Conservation (phyloP, 2,888 invertebrate species). For the Agrotis puta region DNA sequence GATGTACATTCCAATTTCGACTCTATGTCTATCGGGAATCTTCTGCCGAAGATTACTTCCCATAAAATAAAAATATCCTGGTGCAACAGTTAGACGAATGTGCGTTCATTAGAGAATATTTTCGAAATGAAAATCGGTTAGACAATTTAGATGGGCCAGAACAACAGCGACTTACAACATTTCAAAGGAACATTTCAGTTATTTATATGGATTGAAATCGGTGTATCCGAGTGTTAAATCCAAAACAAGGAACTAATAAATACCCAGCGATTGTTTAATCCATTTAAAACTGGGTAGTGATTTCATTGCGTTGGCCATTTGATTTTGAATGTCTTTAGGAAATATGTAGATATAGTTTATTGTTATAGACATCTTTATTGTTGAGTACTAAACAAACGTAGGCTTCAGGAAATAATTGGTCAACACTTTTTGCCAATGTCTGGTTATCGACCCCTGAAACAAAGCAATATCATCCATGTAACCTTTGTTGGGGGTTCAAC, state of each 20-base stretch:
- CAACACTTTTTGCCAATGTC: slow-evolving; percentile 46
- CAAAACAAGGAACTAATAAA: slow-evolving; percentile 41
- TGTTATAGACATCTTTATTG: slow-evolving; percentile 46
- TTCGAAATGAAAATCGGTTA: slow-evolving; percentile 77
- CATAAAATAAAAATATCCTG: slow-evolving; percentile 60
- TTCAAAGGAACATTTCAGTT: slow-evolving; percentile 71
- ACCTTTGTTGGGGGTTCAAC: slow-evolving; percentile 63
- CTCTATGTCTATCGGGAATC: slow-evolving; percentile 71
- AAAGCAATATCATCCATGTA: slow-evolving; percentile 60
- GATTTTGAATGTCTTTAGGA: slow-evolving; percentile 39
- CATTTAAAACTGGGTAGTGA: slow-evolving; percentile 39
- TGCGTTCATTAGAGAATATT: slow-evolving; percentile 83
- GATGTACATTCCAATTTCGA: slow-evolving; percentile 73
- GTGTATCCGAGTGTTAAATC: slow-evolving; percentile 44
- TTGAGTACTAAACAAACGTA: slow-evolving; percentile 38
- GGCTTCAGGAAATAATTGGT: slow-evolving; percentile 53
- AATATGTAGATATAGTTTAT: slow-evolving; percentile 42
- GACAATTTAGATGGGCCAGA: slow-evolving; percentile 75
- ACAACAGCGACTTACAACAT: slow-evolving; percentile 70
- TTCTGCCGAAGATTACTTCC: slow-evolving; percentile 38
- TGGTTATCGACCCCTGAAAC: slow-evolving; percentile 64
- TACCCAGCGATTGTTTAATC: slow-evolving; percentile 37
- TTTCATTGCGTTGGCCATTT: slow-evolving; percentile 43
- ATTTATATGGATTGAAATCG: slow-evolving; percentile 59
- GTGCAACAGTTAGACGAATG: slow-evolving; percentile 69